phyloP scores from a whole-genome alignment of 1,140 invertebrate genomes.

The Diorhabda elongata region DNA sequence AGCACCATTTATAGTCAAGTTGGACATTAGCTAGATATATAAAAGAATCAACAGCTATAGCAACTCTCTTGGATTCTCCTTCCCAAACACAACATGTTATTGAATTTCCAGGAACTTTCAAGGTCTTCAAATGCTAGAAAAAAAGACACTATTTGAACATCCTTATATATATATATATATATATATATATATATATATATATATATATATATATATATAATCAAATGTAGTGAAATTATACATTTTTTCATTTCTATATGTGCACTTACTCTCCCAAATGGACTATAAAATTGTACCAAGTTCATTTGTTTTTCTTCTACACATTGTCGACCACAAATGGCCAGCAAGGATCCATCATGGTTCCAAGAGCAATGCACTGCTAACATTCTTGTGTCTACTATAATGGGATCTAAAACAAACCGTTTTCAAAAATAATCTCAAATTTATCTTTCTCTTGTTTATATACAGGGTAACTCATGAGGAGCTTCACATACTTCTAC shows the following conservation, averaged over 20 bases:
- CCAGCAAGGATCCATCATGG: conserved; percentile 82
- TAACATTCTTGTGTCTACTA: conserved; percentile 75
- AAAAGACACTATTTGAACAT: background rate
- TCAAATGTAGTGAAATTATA: conserved; percentile 11
- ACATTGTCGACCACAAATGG: conserved; percentile 72
- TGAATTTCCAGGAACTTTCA: conserved; percentile 83
- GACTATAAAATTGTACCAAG: conserved; percentile 86
- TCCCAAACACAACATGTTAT: conserved; percentile 89
- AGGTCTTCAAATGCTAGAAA: conserved; percentile 67
- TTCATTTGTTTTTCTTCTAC: conserved; percentile 70
- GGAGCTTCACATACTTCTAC: too few species aligned
- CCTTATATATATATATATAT: too few species aligned
- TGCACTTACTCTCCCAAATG: conserved; percentile 71
- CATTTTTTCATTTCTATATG: background rate
- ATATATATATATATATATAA: background rate
- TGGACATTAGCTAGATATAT: conserved; percentile 98
- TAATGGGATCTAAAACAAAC: conserved; percentile 50
- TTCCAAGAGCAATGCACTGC: conserved; percentile 86
- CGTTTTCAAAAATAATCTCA: too few species aligned
- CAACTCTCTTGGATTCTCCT: conserved; percentile 81
- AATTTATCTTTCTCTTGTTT: too few species aligned
- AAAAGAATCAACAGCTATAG: conserved; percentile 89
- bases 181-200: too few species aligned
- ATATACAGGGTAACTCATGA: too few species aligned
- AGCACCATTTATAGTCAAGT: conserved; percentile 92